Conservation (phyloP, 35 echinoderm and acorn worm genomes). For the Heliocidaris tuberculata region DNA sequence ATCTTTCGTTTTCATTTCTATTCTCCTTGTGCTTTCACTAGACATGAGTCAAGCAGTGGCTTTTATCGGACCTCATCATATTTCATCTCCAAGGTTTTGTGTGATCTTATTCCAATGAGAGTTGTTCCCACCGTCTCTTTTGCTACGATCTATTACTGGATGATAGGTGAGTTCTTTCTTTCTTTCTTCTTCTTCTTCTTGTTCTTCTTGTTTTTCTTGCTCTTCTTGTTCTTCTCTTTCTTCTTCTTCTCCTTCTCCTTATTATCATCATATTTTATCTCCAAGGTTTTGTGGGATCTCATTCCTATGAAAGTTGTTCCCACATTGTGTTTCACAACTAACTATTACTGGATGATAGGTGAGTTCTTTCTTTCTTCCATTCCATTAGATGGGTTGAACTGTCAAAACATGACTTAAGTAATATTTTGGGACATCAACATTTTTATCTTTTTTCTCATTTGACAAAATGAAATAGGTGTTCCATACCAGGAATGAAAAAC, state of each 20-base stretch:
- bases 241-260: too few species aligned
- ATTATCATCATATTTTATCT: conserved; percentile 52
- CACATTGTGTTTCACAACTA: conserved; percentile 23
- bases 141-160: conserved; percentile 55
- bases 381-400: too few species aligned
- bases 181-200: neutral
- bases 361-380: neutral
- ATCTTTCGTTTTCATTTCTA: too few species aligned
- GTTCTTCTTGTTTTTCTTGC: too few species aligned
- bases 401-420: too few species aligned
- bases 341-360: conserved; percentile 73
- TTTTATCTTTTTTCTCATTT: too few species aligned
- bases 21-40: conserved; percentile 5
- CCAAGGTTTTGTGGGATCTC: conserved; percentile 70
- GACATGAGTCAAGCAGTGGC: conserved; percentile 62
- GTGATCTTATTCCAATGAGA: conserved; percentile 71
- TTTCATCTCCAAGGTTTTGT: conserved; percentile 67
- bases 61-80: conserved; percentile 63
- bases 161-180: conserved; percentile 56
- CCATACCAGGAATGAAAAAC: too few species aligned
- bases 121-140: conserved; percentile 51
- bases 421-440: too few species aligned
- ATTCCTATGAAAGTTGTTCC: conserved; percentile 66
- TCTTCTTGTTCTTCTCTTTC: too few species aligned
- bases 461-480: too few species aligned